phyloP scores from a whole-genome alignment of 2,113 vertebrate species.

The Notiomystis cincta region DNA sequence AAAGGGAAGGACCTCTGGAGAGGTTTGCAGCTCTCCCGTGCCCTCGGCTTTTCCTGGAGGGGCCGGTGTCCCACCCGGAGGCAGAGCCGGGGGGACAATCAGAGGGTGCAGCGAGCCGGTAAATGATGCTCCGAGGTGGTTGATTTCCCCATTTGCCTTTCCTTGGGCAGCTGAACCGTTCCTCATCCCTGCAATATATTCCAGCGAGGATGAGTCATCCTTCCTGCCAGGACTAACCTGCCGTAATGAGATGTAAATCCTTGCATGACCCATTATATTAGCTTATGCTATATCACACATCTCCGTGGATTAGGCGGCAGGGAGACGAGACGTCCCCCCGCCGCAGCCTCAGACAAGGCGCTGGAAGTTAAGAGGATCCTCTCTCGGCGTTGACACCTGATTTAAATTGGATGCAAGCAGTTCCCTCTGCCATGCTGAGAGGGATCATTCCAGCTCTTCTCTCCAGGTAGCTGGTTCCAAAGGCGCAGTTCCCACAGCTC shows the following conservation, averaged over 20 bases:
- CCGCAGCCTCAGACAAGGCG: background rate
- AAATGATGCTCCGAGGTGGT: background rate
- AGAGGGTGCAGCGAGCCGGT: background rate
- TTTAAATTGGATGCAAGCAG: background rate
- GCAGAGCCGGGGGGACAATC: background rate
- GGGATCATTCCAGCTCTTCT: background rate
- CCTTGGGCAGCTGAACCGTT: background rate
- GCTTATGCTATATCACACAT: constrained; percentile 65
- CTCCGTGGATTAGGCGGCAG: constrained; percentile 18
- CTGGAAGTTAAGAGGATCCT: constrained; percentile 46
- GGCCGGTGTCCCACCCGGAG: background rate
- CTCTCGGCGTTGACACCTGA: background rate
- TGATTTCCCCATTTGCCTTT: background rate
- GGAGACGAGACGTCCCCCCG: background rate
- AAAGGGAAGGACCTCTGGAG: rapidly evolving
- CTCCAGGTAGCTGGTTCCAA: background rate
- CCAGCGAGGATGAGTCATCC: constrained; percentile 47
- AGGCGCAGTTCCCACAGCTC: background rate
- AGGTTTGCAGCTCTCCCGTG: background rate
- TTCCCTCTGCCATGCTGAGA: background rate
- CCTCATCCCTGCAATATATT: constrained; percentile 30
- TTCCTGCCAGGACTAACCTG: constrained; percentile 49
- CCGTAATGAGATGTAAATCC: constrained; percentile 66
- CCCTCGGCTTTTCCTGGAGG: background rate
- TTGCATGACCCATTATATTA: constrained; percentile 67